Evolutionary conservation across 2,113 vertebrate genomes (phyloP).

Genomic region (Neoarius graeffei): DNA sequence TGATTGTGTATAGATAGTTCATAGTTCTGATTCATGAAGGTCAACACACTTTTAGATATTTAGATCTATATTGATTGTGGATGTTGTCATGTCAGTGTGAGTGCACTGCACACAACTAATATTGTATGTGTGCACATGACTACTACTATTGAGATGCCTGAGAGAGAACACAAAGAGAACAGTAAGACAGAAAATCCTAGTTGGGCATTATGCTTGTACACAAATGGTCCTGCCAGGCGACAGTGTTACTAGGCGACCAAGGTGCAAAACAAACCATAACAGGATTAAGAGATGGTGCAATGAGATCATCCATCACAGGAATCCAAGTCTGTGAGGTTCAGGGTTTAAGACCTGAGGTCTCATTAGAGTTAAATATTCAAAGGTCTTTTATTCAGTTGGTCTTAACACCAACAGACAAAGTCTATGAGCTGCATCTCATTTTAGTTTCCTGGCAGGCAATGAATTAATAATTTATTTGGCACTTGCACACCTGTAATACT

Average conservation of each 20-base stretch:
- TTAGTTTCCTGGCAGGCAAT: constrained; percentile 38
- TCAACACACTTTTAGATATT: not conserved
- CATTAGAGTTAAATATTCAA: constrained; percentile 50
- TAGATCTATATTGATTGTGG: not conserved
- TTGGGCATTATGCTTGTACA: constrained; percentile 34
- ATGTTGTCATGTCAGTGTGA: constrained; percentile 9
- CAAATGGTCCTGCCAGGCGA: constrained; percentile 36
- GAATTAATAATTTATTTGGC: constrained; percentile 51
- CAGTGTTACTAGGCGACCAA: constrained; percentile 47
- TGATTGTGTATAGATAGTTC: too few relatives aligned
- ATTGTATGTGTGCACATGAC: constrained; percentile 10
- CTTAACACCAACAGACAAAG: constrained; percentile 24
- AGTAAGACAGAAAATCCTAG: constrained; percentile 25
- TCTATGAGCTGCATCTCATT: constrained; percentile 51
- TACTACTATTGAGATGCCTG: constrained; percentile 19
- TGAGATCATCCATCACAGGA: constrained; percentile 42
- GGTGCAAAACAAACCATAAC: constrained; percentile 49
- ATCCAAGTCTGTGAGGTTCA: constrained; percentile 32
- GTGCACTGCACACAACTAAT: constrained; percentile 2
- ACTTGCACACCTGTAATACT: constrained; percentile 42
- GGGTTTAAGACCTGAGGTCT: constrained; percentile 28
- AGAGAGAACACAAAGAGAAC: constrained; percentile 20
- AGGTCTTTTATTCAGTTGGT: constrained; percentile 48
- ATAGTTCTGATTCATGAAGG: not conserved
- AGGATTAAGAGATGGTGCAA: constrained; percentile 24